Conservation (phyloP, 2,113 vertebrate genomes). For the Sitta europaea region DNA sequence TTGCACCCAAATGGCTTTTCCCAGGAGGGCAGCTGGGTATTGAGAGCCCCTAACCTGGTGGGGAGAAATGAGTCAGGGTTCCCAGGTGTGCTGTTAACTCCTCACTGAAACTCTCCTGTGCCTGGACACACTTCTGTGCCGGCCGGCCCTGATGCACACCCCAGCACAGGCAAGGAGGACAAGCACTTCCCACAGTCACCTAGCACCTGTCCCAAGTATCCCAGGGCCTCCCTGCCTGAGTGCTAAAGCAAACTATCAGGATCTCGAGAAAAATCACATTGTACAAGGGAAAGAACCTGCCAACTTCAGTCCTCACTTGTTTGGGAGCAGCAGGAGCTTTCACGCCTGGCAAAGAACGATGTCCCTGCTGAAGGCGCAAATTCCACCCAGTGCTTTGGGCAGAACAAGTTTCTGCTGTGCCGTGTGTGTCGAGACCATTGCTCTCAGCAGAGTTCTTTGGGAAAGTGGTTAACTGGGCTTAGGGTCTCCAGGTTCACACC, state of each 20-base stretch:
- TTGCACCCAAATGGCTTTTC: not conserved
- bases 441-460: not conserved
- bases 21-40: not conserved
- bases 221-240: not conserved
- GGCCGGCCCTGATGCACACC: rapidly evolving
- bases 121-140: not conserved
- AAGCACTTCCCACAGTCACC: not conserved
- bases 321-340: not conserved
- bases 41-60: not conserved
- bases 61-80: not conserved
- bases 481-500: not conserved
- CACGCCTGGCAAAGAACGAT: not conserved
- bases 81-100: no score
- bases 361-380: not conserved
- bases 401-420: not conserved
- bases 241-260: not conserved
- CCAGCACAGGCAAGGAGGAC: rapidly evolving
- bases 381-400: not conserved
- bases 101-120: not conserved
- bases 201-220: not conserved
- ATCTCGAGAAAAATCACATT: not conserved
- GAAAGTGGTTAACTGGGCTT: not conserved
- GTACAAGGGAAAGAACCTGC: not conserved
- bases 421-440: no score
- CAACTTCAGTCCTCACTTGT: rapidly evolving